phyloP scores from a whole-genome alignment of 1,140 invertebrate genomes.

The Limonius californicus region DNA sequence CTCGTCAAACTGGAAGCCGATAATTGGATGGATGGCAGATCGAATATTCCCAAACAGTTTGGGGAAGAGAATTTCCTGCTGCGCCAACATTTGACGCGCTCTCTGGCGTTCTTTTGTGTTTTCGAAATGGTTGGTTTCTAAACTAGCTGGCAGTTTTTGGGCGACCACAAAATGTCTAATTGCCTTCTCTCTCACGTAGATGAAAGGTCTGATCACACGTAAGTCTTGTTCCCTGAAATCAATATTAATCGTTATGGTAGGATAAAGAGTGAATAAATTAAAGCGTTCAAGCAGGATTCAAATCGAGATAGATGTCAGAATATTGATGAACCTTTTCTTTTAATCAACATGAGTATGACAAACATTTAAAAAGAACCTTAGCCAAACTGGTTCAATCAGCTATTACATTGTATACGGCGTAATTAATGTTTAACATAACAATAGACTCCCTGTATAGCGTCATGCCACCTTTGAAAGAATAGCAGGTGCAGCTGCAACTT shows the following conservation, averaged over 20 bases:
- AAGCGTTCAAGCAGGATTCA: no score
- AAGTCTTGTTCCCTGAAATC: conserved; percentile 69
- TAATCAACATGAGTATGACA: no score
- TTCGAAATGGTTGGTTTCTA: conserved; percentile 52
- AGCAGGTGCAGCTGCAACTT: no score
- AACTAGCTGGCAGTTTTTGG: conserved; percentile 63
- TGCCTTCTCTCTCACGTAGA: conserved; percentile 78
- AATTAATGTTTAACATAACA: no score
- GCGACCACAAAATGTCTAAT: conserved; percentile 65
- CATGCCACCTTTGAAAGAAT: no score
- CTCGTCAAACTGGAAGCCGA: conserved; percentile 55
- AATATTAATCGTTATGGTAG: no score
- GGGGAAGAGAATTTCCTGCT: conserved; percentile 74
- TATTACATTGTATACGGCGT: no score
- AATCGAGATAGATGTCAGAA: no score
- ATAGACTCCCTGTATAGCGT: no score
- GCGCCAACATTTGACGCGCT: conserved; percentile 66
- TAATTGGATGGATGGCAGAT: conserved; percentile 66
- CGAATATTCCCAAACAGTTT: conserved; percentile 64
- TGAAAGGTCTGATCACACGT: conserved; percentile 81
- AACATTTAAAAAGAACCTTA: no score
- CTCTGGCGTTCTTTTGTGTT: conserved; percentile 59
- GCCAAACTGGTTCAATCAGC: no score
- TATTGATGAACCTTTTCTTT: no score
- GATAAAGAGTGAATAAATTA: conserved; percentile 14